A percentile compares a stretch with the other conserved stretches of the same genome.
These are phyloP conservation scores for Cephus rjabovi DNA, from an alignment of 2,888 invertebrate species.

Conservation along the genomic window DNA sequence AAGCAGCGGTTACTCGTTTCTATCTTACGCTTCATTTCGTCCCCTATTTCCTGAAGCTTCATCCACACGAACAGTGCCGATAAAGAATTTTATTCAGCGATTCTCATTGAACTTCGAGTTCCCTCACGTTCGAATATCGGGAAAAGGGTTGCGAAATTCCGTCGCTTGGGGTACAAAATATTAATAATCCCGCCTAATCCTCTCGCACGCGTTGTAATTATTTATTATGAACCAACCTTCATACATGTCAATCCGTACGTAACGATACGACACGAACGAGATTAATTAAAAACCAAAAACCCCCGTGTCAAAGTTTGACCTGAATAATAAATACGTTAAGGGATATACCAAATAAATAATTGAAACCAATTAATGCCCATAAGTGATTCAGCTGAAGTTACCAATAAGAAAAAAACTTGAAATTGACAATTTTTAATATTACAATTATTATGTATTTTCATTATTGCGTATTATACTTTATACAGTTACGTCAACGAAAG, in stretches of 20 bases:
- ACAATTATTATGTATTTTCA: too few species aligned
- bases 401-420: neutral
- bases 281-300: neutral
- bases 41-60: neutral
- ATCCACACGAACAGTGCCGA: neutral
- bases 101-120: neutral
- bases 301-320: neutral
- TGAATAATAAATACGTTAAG: neutral
- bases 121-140: neutral
- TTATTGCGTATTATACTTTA: too few species aligned
- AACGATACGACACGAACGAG: neutral
- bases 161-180: neutral
- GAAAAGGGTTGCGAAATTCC: neutral
- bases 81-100: neutral
- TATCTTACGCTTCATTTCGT: neutral
- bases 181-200: neutral
- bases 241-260: neutral
- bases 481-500: neutral
- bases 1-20: neutral
- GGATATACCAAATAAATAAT: neutral
- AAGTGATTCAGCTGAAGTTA: neutral
- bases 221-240: neutral
- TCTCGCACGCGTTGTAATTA: neutral
- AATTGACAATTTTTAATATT: neutral
- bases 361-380: neutral